phyloP scores from a whole-genome alignment of 2,113 vertebrate species.

The Corvus hawaiiensis region DNA sequence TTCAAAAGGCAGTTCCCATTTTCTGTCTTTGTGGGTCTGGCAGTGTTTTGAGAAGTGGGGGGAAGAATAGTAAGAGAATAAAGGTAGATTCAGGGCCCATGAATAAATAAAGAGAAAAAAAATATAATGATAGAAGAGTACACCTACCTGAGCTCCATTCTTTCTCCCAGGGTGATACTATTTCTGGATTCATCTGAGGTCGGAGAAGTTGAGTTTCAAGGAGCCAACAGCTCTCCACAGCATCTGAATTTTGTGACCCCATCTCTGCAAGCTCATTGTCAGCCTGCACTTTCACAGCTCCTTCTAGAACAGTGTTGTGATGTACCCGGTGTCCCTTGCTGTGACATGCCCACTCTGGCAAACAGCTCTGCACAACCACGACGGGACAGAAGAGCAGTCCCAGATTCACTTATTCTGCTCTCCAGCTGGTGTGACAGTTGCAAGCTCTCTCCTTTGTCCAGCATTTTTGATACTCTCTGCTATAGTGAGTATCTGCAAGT shows the following conservation, averaged over 20 bases:
- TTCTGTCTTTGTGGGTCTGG: conserved; percentile 8
- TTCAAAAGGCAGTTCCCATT: conserved; percentile 33
- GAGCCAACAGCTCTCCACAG: neutral
- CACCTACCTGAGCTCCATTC: conserved; percentile 38
- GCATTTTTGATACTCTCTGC: neutral
- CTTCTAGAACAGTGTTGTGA: neutral
- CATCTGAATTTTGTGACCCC: neutral
- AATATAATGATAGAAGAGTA: neutral
- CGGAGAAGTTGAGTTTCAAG: neutral
- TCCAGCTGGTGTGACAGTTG: neutral
- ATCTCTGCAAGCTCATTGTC: neutral
- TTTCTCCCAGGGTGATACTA: neutral
- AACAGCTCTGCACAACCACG: neutral
- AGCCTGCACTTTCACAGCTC: neutral
- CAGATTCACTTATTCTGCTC: neutral
- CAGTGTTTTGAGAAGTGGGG: neutral
- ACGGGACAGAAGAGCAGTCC: neutral
- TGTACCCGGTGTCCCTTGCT: neutral
- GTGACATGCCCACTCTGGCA: neutral
- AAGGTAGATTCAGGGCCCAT: neutral
- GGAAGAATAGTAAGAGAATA: neutral
- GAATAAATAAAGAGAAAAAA: conserved; percentile 7
- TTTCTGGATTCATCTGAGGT: neutral
- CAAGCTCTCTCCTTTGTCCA: neutral
- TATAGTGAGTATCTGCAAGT: neutral